A percentile compares a stretch with the other conserved stretches of the same genome.
These are phyloP conservation scores for Pachydiplax longipennis DNA, from an alignment of 2,888 invertebrate species.

Conservation along the genomic window DNA sequence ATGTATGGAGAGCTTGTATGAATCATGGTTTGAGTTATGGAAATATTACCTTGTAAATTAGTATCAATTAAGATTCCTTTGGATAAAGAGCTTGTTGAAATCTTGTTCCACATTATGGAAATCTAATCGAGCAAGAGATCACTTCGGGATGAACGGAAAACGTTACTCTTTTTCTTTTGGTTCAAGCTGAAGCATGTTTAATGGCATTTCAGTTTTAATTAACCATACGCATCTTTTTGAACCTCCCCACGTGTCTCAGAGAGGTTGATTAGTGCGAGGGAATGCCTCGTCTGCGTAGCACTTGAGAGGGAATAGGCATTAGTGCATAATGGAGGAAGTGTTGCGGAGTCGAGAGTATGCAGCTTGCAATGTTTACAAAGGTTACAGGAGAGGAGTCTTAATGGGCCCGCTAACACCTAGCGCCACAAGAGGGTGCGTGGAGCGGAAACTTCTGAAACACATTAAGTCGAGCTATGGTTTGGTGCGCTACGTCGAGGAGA, in stretches of 20 bases:
- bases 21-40: no score
- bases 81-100: no score
- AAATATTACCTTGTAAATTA: no score
- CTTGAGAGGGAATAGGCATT: background rate
- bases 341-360: background rate
- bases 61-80: no score
- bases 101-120: no score
- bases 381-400: background rate
- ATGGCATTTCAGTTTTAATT: no score
- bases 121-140: no score
- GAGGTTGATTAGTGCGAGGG: background rate
- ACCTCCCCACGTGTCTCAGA: background rate
- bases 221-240: background rate
- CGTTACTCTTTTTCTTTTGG: no score
- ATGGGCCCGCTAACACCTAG: background rate
- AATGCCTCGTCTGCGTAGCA: background rate
- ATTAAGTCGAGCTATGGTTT: background rate
- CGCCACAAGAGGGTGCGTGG: background rate
- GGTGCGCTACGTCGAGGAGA: background rate
- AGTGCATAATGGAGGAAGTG: background rate
- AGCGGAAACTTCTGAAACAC: background rate
- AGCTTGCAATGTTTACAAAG: background rate
- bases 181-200: no score
- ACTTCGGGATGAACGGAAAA: no score
- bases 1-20: no score